These are phyloP conservation scores for Lepisosteus osseus DNA, from an alignment of 2,113 vertebrate genomes.

Conservation along the genomic window DNA sequence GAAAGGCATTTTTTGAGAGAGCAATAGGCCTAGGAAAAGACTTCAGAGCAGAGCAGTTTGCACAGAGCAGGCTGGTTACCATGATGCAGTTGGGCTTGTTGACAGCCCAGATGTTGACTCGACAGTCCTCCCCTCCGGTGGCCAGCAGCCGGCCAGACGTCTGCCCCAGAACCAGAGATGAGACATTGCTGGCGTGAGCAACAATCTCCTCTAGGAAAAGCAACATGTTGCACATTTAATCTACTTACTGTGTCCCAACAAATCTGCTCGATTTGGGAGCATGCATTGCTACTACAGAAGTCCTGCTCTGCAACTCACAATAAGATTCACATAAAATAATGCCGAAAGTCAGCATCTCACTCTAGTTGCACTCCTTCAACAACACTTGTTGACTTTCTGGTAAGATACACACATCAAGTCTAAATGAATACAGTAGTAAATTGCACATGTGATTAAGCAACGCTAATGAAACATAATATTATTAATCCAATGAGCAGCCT, in stretches of 20 bases:
- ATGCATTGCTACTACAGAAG: not conserved
- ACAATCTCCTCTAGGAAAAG: slow-evolving; percentile 80
- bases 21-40: not conserved
- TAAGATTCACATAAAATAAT: not conserved
- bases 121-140: slow-evolving; percentile 90
- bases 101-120: slow-evolving; percentile 91
- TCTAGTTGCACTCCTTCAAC: not conserved
- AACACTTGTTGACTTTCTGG: too few species aligned
- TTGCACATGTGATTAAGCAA: too few species aligned
- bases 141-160: slow-evolving; percentile 86
- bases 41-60: not conserved
- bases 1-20: not conserved
- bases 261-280: not conserved
- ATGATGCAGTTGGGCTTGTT: slow-evolving; percentile 97
- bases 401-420: too few species aligned
- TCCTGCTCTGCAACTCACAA: not conserved
- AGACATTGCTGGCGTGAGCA: slow-evolving; percentile 85
- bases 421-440: too few species aligned
- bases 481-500: too few species aligned
- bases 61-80: slow-evolving; percentile 63
- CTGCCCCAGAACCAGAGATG: slow-evolving; percentile 83
- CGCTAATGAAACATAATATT: too few species aligned
- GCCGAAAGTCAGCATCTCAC: not conserved
- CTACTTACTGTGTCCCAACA: not conserved
- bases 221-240: not conserved